phyloP scores from a whole-genome alignment of 1,140 invertebrate genomes.

The Temnothorax nylanderi region DNA sequence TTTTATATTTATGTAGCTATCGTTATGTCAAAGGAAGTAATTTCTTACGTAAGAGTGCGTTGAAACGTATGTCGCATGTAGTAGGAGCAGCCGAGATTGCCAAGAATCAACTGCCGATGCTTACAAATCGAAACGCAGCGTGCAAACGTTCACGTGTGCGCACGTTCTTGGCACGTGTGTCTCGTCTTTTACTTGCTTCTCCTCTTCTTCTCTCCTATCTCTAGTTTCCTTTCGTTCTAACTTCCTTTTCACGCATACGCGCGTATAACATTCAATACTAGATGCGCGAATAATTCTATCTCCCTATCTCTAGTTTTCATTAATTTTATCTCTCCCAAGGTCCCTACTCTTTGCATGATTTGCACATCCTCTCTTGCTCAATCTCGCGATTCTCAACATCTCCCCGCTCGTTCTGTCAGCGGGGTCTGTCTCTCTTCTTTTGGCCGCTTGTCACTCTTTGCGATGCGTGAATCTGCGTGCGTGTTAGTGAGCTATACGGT shows the following conservation, averaged over 20 bases:
- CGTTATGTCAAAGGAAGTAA: slow-evolving; percentile 4
- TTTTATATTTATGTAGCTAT: neutral
- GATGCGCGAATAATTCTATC: neutral
- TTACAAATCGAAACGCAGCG: neutral
- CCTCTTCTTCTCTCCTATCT: neutral
- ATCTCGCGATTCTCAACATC: neutral
- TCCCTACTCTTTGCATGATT: neutral
- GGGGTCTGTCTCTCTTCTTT: neutral
- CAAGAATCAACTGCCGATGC: slow-evolving; percentile 39
- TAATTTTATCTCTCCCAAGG: neutral
- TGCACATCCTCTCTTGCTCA: slow-evolving; percentile 15
- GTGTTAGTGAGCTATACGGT: slow-evolving; percentile 60
- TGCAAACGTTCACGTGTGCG: slow-evolving; percentile 46
- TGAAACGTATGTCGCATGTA: neutral
- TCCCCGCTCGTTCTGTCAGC: slow-evolving; percentile 16
- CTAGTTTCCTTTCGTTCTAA: neutral
- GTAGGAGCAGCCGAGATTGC: neutral
- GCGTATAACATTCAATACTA: neutral
- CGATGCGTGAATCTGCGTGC: slow-evolving; percentile 24
- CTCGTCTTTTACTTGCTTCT: slow-evolving; percentile 13
- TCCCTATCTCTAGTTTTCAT: slow-evolving; percentile 10
- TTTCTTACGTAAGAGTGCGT: slow-evolving; percentile 19
- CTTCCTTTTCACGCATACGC: neutral
- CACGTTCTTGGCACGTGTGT: slow-evolving; percentile 60
- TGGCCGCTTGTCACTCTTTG: slow-evolving; percentile 48